phyloP scores from a whole-genome alignment of 2,888 invertebrate species.

The Bombylius major region DNA sequence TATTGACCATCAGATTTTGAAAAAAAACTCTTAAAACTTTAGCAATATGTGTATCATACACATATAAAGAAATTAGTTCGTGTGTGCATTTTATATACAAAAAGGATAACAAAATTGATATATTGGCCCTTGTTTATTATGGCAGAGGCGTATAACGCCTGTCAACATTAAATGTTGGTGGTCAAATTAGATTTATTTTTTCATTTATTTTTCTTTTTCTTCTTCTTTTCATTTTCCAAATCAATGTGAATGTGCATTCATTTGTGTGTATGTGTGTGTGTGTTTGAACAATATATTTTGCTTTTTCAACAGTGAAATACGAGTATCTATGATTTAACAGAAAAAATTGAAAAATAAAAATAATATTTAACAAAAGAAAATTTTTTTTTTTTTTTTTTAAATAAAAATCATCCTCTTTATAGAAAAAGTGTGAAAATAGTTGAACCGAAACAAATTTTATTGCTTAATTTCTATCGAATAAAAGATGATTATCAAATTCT shows the following conservation, averaged over 20 bases:
- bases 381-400: too few species aligned
- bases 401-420: not conserved
- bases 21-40: too few species aligned
- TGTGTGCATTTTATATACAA: too few species aligned
- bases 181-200: constrained; percentile 18
- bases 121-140: constrained; percentile 29
- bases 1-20: too few species aligned
- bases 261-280: not conserved
- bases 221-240: not conserved
- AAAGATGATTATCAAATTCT: not conserved
- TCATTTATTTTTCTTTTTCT: constrained; percentile 9
- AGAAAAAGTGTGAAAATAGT: constrained; percentile 24
- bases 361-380: not conserved
- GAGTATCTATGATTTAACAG: not conserved
- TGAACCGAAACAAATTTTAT: constrained; percentile 38
- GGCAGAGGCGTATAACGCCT: constrained; percentile 36
- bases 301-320: not conserved
- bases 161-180: constrained; percentile 38
- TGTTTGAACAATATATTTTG: not conserved
- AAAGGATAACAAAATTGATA: constrained; percentile 15
- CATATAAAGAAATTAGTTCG: too few species aligned
- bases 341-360: not conserved
- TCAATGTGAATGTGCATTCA: not conserved
- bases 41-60: too few species aligned
- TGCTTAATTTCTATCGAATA: constrained; percentile 31